A percentile compares a stretch with the other conserved stretches of the same genome.
These are phyloP conservation scores for Pediacus dermestoides DNA, from an alignment of 2,888 invertebrate genomes.

Conservation along the genomic window DNA sequence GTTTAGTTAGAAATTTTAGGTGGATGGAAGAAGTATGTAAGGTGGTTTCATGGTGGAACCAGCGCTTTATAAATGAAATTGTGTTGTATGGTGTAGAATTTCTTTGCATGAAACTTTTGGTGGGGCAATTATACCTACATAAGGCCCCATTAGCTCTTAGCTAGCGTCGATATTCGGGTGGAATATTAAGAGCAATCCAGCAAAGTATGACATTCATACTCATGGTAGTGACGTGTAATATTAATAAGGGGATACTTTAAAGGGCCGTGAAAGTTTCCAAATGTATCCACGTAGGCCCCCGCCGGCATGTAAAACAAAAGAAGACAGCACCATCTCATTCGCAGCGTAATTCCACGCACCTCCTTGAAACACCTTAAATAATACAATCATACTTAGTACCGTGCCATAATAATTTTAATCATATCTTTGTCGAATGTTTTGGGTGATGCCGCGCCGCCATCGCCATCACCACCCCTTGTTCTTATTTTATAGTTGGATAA, in stretches of 20 bases:
- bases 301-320: conserved; percentile 16
- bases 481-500: conserved; percentile 37
- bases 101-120: too few relatives aligned
- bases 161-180: conserved; percentile 32
- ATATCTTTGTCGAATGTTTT: conserved; percentile 33
- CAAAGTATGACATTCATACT: conserved; percentile 29
- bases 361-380: conserved; percentile 45
- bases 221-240: conserved; percentile 34
- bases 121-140: too few relatives aligned
- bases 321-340: conserved; percentile 16
- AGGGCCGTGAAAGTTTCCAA: conserved; percentile 18
- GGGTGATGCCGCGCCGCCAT: neutral
- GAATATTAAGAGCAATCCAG: conserved; percentile 36
- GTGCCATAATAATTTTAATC: conserved; percentile 48
- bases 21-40: too few relatives aligned
- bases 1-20: too few relatives aligned
- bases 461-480: too few relatives aligned
- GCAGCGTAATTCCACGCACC: conserved; percentile 28
- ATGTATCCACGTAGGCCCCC: conserved; percentile 14
- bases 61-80: too few relatives aligned
- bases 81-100: too few relatives aligned
- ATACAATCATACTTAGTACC: conserved; percentile 47
- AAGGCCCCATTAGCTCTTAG: too few relatives aligned
- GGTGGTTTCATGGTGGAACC: too few relatives aligned
- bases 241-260: conserved; percentile 26